Base-by-base conservation (phyloP, 2,888 invertebrate species). In the Heliconius sara region DNA sequence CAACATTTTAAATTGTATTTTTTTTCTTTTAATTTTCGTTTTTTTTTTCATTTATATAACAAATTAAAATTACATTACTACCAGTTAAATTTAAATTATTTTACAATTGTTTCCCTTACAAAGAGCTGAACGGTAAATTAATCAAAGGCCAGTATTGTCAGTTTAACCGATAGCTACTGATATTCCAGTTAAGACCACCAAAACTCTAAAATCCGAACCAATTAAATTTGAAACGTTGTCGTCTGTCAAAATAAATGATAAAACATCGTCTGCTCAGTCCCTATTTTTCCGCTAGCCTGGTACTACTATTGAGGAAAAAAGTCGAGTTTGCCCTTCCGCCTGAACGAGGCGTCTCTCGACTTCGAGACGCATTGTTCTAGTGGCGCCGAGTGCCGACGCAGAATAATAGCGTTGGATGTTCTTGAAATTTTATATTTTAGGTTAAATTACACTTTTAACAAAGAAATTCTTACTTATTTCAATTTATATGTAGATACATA, bases 301-400 rank as follows among this genome's bases (percentile, higher is more conserved):
- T 79, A 75, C 60, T 79, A 60, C 68, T 79, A 34, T 60, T 68
- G 74, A 75, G 78, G 68, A 79, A 80, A 80, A 78, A 80, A 78
- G 78, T 80, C 75, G 71, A 80, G 80, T 81, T 80, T 77, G 83
- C 82, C 81, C 83, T 83, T 83, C 82, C 83, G 83, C 80, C 80
- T 76, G 79, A 80, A 83, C 79, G 80, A 79, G 82, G 80, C 82
- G 83, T 82, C 81, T 80, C 80, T 80, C 82, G 79, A 80, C 82
- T 79, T 82, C 79, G 81, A 82, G 80, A 79, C 80, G 79, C 79
- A 80, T 80, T 81, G 80, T 82, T 82, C 79, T 80, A 79, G 79
- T 77, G 74, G 77, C 83, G 84, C 83, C 83, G 80, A 83, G 75
- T 81, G 83, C 83, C 83, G 80, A 83, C 83, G 78, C 77, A 71